These are phyloP conservation scores for Sitta carolinensis DNA, from an alignment of 2,797 vertebrate genomes.

Conservation along the genomic window DNA sequence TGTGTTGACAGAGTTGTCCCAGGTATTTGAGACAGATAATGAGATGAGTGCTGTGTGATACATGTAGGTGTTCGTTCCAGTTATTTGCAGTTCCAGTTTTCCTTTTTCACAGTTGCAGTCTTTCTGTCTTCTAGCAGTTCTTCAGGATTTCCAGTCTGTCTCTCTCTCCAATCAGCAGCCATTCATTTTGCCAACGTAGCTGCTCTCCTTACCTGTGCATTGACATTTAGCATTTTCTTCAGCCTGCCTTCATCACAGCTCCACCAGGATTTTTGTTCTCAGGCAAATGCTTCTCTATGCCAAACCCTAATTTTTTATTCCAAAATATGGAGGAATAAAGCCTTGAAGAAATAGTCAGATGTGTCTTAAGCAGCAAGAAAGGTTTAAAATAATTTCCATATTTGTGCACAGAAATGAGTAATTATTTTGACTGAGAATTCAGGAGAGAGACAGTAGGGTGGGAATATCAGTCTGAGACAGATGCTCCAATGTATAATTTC, in stretches of 20 bases:
- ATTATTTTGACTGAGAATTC: constrained; percentile 47
- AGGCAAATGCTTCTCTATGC: background rate
- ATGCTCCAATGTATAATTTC: background rate
- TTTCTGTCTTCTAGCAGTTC: background rate
- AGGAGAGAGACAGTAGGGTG: background rate
- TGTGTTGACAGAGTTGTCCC: background rate
- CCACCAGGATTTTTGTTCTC: background rate
- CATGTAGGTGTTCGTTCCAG: background rate
- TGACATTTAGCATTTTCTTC: background rate
- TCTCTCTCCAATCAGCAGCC: background rate
- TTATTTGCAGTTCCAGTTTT: background rate
- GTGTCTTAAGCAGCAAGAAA: background rate
- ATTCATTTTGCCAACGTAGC: background rate
- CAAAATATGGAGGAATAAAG: background rate
- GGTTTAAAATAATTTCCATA: background rate
- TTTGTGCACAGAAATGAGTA: constrained; percentile 43
- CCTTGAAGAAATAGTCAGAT: background rate
- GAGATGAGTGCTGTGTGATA: background rate
- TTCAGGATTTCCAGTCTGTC: background rate
- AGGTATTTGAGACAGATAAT: background rate
- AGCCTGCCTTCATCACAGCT: background rate
- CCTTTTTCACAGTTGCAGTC: background rate
- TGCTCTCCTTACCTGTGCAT: background rate
- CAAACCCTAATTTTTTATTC: background rate
- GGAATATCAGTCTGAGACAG: constrained; percentile 30